Conservation (phyloP, 2,888 invertebrate species). For the Pammene aurita region DNA sequence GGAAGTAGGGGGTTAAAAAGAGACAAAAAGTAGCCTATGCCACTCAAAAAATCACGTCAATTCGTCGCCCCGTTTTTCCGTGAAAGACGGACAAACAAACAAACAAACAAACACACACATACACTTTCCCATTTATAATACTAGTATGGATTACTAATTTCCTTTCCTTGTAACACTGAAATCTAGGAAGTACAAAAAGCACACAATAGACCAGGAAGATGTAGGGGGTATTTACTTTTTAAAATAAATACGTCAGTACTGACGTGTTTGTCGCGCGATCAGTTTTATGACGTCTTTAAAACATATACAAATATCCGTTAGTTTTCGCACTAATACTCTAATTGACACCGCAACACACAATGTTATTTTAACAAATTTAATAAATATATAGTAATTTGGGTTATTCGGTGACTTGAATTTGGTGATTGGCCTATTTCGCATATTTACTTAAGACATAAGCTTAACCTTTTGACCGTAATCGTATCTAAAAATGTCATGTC, state of each 20-base stretch:
- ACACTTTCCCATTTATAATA: no score
- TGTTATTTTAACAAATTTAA: not conserved
- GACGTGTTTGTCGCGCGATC: conserved; percentile 21
- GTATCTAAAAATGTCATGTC: no score
- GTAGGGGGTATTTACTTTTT: conserved; percentile 1
- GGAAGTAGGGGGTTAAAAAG: no score
- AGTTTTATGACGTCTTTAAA: conserved; percentile 25
- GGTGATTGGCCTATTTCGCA: no score
- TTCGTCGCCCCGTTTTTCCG: no score
- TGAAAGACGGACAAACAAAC: no score
- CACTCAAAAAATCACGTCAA: no score
- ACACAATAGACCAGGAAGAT: conserved; percentile 17
- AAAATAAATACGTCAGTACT: conserved; percentile 29
- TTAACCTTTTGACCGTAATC: no score
- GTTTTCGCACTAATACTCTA: conserved; percentile 21
- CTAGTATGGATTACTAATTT: no score
- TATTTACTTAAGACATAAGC: no score
- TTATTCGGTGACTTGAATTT: not conserved
- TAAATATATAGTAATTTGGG: not conserved
- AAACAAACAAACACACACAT: no score
- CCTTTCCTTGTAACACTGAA: not conserved
- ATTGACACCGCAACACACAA: not conserved
- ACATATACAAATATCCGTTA: conserved; percentile 39
- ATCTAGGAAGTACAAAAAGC: conserved; percentile 2
- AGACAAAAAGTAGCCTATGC: no score